Base-by-base conservation (phyloP, 2,797 vertebrate genomes). In the Menidia menidia region DNA sequence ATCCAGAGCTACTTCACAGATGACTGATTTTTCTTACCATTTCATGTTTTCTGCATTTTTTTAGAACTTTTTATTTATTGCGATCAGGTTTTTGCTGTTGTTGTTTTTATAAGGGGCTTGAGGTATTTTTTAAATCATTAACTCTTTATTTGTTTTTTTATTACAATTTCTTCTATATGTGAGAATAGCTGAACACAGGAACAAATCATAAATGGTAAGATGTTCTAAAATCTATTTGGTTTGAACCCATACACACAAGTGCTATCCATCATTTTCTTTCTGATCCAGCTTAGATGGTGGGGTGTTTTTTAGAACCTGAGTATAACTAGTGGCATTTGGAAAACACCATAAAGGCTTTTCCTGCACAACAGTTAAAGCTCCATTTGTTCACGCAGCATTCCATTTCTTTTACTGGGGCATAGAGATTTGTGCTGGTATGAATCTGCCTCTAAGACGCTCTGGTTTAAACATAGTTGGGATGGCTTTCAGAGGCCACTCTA, bases 381-480 rank as follows among this genome's bases (percentile, higher is more conserved):
- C 39, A 15, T 64, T 68, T 44, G 7, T 52, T n/a, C 11, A 53
- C 6, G 30, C 39, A 12, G 30, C 6, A 10, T 2, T 57, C 45
- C 56, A 59, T 9, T 8, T 15, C 25, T 25, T 11, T 18, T 4
- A 10, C 47, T 47, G n/a, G 5, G 5, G 43, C 43, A 44, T 12
- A 56, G 33, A 69, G 76, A 77, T 83, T 45, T 78, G 14, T 16
- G 25, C 39, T 58, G 75, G 43, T 55, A 55, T 75, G 77, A 48
- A 16, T 67, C 50, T 25, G 25, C 25, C 25, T 25, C 25, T 25
- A 25, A 25, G 25, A 25, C 25, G 25, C 25, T 25, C 25, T 25
- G 2, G 25, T 25, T 25, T 25, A 25, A 25, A 25, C 25, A 25
- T 25, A 25, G 25, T 25, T 25, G 25, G 25, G 25, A 25, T 25